Percentiles rank a stretch among this genome's conserved stretches.
phyloP scores from a whole-genome alignment of 2,113 vertebrate genomes.

The Cyprinodon tularosa region DNA sequence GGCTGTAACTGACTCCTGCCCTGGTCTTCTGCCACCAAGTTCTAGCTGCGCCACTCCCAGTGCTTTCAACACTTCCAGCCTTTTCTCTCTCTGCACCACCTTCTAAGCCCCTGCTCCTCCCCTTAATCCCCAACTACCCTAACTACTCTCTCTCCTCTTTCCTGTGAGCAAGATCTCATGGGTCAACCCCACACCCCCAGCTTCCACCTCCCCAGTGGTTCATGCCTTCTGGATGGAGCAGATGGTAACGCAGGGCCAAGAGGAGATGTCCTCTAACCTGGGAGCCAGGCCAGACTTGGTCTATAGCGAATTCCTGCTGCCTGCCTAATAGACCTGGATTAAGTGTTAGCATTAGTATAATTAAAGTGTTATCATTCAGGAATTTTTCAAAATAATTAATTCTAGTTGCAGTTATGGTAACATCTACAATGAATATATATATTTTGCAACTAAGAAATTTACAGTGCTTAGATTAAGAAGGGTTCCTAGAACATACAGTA shows the following conservation, averaged over 20 bases:
- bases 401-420: background rate
- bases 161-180: conserved; percentile 56
- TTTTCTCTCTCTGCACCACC: conserved; percentile 28
- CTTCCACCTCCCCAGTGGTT: conserved; percentile 61
- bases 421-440: no score
- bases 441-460: no score
- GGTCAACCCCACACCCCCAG: conserved; percentile 22
- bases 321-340: conserved; percentile 75
- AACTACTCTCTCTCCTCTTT: conserved; percentile 24
- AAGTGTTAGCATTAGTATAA: conserved; percentile 23
- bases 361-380: conserved; percentile 7
- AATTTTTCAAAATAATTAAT: background rate
- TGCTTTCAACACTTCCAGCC: conserved; percentile 29
- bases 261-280: conserved; percentile 84
- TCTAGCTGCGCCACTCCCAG: background rate
- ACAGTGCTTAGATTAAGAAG: background rate
- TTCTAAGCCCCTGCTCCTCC: conserved; percentile 7
- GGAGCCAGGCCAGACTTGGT: conserved; percentile 78
- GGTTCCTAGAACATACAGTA: background rate
- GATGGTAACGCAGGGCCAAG: conserved; percentile 79
- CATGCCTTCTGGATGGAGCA: conserved; percentile 81
- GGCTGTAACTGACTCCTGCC: conserved; percentile 48
- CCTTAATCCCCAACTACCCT: conserved; percentile 8
- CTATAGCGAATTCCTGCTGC: conserved; percentile 60
- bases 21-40: conserved; percentile 7